Evolutionary conservation across 2,797 vertebrate species (phyloP).

Genomic region (Lepus oiostolus): DNA sequence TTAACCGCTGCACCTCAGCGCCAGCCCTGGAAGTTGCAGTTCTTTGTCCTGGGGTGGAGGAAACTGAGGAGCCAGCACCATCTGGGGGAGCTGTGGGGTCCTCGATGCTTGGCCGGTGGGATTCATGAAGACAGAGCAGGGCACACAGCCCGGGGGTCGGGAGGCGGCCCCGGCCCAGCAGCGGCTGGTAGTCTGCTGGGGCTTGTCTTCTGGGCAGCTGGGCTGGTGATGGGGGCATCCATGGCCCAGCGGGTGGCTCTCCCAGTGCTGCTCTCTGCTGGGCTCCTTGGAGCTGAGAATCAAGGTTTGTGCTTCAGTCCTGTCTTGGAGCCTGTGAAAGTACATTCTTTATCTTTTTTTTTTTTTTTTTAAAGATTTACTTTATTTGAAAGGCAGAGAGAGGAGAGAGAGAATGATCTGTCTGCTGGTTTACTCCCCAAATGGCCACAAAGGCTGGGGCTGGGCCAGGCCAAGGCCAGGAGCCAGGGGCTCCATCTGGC

Average conservation of each 20-base stretch:
- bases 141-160: accelerated
- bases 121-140: not conserved
- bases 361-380: too few relatives aligned
- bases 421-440: too few relatives aligned
- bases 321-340: not conserved
- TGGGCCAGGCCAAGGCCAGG: too few relatives aligned
- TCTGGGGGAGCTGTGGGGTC: not conserved
- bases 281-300: not conserved
- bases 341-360: too few relatives aligned
- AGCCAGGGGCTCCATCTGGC: too few relatives aligned
- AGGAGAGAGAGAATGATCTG: too few relatives aligned
- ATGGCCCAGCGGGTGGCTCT: not conserved
- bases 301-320: too few relatives aligned
- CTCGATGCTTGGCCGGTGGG: too few relatives aligned
- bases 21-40: not conserved
- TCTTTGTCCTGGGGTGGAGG: not conserved
- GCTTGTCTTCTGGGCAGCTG: accelerated
- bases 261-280: accelerated
- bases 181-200: not conserved
- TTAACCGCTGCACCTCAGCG: too few relatives aligned
- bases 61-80: not conserved
- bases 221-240: not conserved
- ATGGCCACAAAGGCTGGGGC: too few relatives aligned
- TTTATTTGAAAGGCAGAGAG: too few relatives aligned
- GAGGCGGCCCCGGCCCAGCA: accelerated